Conservation (phyloP, 2,113 vertebrate genomes). For the Riparia riparia region DNA sequence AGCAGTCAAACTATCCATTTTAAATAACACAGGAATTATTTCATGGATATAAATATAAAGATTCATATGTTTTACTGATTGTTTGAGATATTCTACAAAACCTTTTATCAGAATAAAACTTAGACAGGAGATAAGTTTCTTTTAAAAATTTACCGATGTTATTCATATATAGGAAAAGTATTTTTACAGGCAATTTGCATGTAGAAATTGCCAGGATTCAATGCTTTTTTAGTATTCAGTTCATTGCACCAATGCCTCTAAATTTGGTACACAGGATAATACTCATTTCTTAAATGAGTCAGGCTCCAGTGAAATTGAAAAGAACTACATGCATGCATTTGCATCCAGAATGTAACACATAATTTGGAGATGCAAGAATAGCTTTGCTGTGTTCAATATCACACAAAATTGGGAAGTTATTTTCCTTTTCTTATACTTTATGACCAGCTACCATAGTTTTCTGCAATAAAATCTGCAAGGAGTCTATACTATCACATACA, state of each 20-base stretch:
- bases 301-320: constrained; percentile 24
- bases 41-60: background rate
- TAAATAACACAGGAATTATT: background rate
- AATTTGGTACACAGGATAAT: constrained; percentile 32
- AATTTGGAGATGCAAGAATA: constrained; percentile 19
- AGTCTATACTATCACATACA: background rate
- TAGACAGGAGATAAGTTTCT: background rate
- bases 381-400: background rate
- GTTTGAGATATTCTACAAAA: background rate
- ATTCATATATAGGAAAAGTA: background rate
- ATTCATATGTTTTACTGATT: background rate
- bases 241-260: constrained; percentile 20
- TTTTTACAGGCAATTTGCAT: background rate
- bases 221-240: constrained; percentile 23
- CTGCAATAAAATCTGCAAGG: background rate
- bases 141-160: background rate
- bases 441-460: background rate
- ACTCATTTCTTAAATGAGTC: constrained; percentile 51
- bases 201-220: background rate
- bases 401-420: background rate
- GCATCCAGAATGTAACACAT: constrained; percentile 15
- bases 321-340: constrained; percentile 24
- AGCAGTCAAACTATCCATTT: background rate
- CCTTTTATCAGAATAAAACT: background rate
- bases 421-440: background rate